These are phyloP conservation scores for Chalcosyrphus nemorum DNA, from an alignment of 2,888 invertebrate species.

Conservation along the genomic window DNA sequence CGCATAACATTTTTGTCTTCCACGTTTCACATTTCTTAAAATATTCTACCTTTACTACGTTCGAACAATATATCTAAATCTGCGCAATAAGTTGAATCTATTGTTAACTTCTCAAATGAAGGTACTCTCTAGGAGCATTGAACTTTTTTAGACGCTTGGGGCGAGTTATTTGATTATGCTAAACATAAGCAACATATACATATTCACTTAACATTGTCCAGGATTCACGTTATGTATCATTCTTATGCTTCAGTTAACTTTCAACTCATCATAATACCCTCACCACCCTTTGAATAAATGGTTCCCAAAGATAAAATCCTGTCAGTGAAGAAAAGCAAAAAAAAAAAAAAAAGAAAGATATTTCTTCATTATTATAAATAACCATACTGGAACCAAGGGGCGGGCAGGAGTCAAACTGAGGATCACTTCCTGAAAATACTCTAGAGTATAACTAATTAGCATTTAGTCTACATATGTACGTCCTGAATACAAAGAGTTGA, in stretches of 20 bases:
- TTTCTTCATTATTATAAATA: neutral
- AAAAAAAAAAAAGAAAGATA: neutral
- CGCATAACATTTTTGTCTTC: no score
- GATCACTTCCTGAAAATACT: conserved; percentile 38
- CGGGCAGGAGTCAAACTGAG: conserved; percentile 53
- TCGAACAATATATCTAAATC: no score
- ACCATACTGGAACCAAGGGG: conserved; percentile 14
- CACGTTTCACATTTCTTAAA: no score
- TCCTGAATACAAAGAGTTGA: neutral
- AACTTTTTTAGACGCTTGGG: no score
- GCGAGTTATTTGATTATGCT: no score
- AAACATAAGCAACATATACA: no score
- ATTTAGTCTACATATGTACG: conserved; percentile 27
- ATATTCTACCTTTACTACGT: no score
- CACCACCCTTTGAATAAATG: neutral
- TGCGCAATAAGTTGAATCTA: no score
- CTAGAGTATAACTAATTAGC: conserved; percentile 31
- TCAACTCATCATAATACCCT: neutral
- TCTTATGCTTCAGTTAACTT: conserved; percentile 22
- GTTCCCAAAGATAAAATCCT: neutral
- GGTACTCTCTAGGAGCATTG: no score
- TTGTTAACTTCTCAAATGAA: no score
- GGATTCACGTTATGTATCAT: neutral
- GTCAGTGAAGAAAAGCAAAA: neutral
- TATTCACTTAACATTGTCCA: no score